A percentile compares a stretch with the other conserved stretches of the same genome.
Evolutionary conservation across 2,797 vertebrate genomes (phyloP).

Genomic region (Rhabdophis nuchalis): DNA sequence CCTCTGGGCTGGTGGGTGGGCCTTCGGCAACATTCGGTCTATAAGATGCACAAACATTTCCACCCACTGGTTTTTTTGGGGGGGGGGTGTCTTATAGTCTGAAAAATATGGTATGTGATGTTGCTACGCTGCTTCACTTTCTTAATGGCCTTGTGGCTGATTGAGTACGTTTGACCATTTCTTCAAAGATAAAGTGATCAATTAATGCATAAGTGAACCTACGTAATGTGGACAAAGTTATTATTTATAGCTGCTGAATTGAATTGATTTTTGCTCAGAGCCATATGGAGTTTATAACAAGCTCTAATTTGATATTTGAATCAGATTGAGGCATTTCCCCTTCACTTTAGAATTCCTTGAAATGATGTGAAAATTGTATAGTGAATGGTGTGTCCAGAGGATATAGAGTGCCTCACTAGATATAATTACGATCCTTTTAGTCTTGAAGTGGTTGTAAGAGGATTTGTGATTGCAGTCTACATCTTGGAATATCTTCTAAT

Average conservation of each 20-base stretch:
- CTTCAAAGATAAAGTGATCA: background rate
- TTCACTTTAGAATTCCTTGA: background rate
- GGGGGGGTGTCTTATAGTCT: too few species aligned
- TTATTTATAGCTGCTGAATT: background rate
- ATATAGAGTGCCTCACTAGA: background rate
- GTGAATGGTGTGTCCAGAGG: background rate
- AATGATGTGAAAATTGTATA: background rate
- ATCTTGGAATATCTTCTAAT: slow-evolving; percentile 9
- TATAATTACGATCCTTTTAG: background rate
- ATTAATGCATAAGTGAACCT: background rate
- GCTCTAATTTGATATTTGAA: background rate
- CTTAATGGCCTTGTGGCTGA: background rate
- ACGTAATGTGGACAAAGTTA: background rate
- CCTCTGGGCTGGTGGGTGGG: too few species aligned
- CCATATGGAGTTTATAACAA: background rate
- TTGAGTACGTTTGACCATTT: background rate
- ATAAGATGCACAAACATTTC: too few species aligned
- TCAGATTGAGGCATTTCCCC: background rate
- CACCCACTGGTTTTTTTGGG: too few species aligned
- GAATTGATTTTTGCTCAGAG: background rate
- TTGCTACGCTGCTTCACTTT: background rate
- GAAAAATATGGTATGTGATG: background rate
- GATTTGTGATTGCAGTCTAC: slow-evolving; percentile 18
- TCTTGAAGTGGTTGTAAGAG: slow-evolving; percentile 16
- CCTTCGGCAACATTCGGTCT: too few species aligned